Conservation (phyloP, 2,888 invertebrate genomes). For the Eilema griseolum region DNA sequence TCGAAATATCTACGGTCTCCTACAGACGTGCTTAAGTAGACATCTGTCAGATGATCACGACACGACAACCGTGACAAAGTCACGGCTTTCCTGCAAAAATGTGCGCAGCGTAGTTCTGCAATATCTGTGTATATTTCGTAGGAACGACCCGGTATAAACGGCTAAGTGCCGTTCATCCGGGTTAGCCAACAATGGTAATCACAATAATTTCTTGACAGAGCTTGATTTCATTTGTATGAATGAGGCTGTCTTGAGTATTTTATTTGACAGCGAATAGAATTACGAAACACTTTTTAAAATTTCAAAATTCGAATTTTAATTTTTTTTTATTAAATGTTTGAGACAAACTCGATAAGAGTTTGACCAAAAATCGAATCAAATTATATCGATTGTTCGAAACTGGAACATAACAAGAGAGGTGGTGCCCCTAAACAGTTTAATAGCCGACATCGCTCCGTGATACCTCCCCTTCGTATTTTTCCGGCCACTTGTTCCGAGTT, state of each 20-base stretch:
- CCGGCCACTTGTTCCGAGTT: constrained; percentile 59
- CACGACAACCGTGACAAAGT: constrained; percentile 45
- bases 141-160: constrained; percentile 19
- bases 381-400: constrained; percentile 47
- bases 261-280: not conserved
- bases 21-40: constrained; percentile 61
- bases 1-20: constrained; percentile 42
- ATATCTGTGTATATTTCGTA: constrained; percentile 24
- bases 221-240: constrained; percentile 33
- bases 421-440: constrained; percentile 53
- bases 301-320: not conserved
- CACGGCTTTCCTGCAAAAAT: constrained; percentile 46
- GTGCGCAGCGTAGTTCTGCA: constrained; percentile 29
- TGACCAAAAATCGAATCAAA: constrained; percentile 29
- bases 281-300: too few species aligned
- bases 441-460: constrained; percentile 56
- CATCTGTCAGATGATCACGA: constrained; percentile 58
- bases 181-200: constrained; percentile 35
- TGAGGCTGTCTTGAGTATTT: constrained; percentile 17
- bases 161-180: constrained; percentile 16
- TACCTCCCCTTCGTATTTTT: constrained; percentile 63
- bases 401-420: constrained; percentile 50
- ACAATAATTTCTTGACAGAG: constrained; percentile 46
- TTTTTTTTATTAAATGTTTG: not conserved
- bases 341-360: constrained; percentile 8